Evolutionary conservation across 2,797 vertebrate species (phyloP), one percentile per base, ranked within the genome.

Genomic region (Darevskia nairensis): DNA sequence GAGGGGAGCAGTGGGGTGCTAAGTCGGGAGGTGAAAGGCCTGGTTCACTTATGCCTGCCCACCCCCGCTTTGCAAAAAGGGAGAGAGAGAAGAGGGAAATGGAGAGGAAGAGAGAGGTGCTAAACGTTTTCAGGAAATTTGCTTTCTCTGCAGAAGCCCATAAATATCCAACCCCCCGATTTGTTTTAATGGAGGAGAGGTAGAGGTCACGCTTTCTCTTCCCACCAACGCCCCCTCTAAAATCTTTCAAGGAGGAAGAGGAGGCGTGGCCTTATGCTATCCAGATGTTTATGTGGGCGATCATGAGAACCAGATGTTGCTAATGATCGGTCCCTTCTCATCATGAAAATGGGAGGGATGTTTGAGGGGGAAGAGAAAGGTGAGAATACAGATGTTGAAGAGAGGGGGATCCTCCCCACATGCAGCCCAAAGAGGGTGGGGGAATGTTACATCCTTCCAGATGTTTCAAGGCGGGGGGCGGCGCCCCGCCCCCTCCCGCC

Each of bases 361-460:
- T n/a, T 17, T 50, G 35, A 2, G 35, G n/a, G 32, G 72, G 50
- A 41, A 32, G 8, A 15, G 23, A 3, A 59, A 50, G 76, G 69
- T 41, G 64, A 44, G 3, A 55, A 75, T 72, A 68, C 80, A 27
- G 35, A 66, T 13, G 72, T 25, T 25, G 17, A 87, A 66, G 55
- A 46, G 77, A 15, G 1, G 8, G 61, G 39, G 13, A 84, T 69
- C 80, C 55, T 85, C 61, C 80, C 75, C 75, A 66, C 71, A 86
- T 86, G 50, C 23, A 55, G 29, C 35, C 27, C n/a, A 41, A 6
- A 9, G 59, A 77, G 25, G 74, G 50, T 39, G 82, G 83, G 29
- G 41, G 4, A 41, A 39, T 17, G 32, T 25, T 66, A 79, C 72
- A 92, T 80, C 85, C 86, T 55, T 80, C 82, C 89, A 91, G 92